phyloP scores from a whole-genome alignment of 1,140 invertebrate genomes.

The Drosophila oshimai region DNA sequence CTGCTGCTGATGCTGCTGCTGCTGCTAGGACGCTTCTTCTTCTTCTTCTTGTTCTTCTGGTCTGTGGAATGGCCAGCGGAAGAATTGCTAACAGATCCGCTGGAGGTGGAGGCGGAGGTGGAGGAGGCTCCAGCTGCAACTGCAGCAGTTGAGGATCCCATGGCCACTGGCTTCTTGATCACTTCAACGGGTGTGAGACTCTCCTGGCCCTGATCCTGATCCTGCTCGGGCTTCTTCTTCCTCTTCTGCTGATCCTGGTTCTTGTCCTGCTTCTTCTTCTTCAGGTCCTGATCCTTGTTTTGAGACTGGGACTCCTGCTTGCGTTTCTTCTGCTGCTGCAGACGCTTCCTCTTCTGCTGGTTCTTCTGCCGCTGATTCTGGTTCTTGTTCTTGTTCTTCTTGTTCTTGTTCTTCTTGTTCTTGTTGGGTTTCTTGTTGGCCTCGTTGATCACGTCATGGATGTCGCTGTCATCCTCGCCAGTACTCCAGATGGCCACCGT shows the following conservation, averaged over 20 bases:
- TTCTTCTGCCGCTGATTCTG: slow-evolving; percentile 18
- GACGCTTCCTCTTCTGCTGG: slow-evolving; percentile 20
- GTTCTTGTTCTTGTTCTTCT: slow-evolving; percentile 22
- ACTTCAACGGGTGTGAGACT: not conserved
- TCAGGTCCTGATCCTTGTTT: slow-evolving; percentile 4
- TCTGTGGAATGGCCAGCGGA: slow-evolving; percentile 2
- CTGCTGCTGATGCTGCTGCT: slow-evolving; percentile 13
- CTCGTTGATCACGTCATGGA: slow-evolving; percentile 36
- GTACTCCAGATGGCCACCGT: slow-evolving; percentile 66
- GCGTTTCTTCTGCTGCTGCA: not conserved
- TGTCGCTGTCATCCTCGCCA: slow-evolving; percentile 41
- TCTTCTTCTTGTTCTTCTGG: slow-evolving; percentile 36
- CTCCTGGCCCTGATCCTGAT: not conserved
- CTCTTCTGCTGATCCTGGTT: slow-evolving; percentile 6
- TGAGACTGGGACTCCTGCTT: not conserved
- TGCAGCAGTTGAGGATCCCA: not conserved
- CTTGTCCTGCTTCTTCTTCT: slow-evolving; percentile 6
- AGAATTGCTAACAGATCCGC: not conserved
- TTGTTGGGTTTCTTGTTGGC: slow-evolving; percentile 27
- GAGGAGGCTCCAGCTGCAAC: not conserved
- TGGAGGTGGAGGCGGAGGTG: not conserved
- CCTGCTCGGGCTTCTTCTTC: slow-evolving; percentile 7
- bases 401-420: slow-evolving; percentile 16
- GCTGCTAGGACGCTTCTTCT: slow-evolving; percentile 22
- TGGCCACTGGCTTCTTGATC: slow-evolving; percentile 19